phyloP scores from a whole-genome alignment of 1,140 invertebrate species.

The Sycobia sp. region DNA sequence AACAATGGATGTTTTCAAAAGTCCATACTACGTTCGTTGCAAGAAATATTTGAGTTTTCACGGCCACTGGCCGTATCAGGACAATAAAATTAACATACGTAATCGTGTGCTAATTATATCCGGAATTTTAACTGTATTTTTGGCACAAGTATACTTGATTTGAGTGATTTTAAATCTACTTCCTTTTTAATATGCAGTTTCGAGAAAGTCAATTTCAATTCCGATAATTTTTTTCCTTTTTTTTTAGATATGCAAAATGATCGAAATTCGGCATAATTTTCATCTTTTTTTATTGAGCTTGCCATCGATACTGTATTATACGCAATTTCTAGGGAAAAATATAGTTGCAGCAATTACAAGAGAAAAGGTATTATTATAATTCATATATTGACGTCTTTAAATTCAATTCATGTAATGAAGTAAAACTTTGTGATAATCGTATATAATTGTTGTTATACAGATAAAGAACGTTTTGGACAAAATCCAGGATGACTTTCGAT shows the following conservation, averaged over 20 bases:
- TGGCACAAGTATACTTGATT: not conserved
- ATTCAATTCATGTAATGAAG: too few species aligned
- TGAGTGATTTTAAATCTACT: not conserved
- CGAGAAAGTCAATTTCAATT: too few species aligned
- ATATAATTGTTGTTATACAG: not conserved
- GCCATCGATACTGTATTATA: not conserved
- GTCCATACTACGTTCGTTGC: not conserved
- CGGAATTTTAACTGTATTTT: not conserved
- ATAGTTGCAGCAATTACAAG: not conserved
- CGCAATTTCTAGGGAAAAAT: constrained; percentile 6
- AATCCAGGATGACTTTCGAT: constrained; percentile 15
- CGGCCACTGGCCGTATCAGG: constrained; percentile 11
- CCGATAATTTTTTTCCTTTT: not conserved
- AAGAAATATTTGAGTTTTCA: constrained; percentile 18
- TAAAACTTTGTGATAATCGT: too few species aligned
- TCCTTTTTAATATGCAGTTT: too few species aligned
- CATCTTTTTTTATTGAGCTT: not conserved
- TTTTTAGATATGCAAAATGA: not conserved
- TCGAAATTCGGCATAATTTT: not conserved
- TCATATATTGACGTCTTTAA: too few species aligned
- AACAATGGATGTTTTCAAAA: constrained; percentile 21
- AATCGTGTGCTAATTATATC: not conserved
- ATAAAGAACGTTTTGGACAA: constrained; percentile 16
- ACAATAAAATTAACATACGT: not conserved
- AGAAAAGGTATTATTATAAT: too few species aligned